phyloP scores from a whole-genome alignment of 2,113 vertebrate species.

The Myiopsitta monachus region DNA sequence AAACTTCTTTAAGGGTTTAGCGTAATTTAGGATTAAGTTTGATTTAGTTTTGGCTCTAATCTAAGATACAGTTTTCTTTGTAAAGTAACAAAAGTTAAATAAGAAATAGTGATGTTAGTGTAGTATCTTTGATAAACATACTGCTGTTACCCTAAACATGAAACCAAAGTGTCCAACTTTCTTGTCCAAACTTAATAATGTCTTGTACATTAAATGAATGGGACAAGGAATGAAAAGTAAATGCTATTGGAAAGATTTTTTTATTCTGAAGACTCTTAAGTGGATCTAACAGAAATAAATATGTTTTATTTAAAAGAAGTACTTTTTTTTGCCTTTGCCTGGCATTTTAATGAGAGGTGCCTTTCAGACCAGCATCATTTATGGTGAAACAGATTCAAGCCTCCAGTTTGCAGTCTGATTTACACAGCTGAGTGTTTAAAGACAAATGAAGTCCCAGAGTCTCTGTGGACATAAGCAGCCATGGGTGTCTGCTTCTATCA shows the following conservation, averaged over 20 bases:
- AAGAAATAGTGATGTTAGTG: neutral
- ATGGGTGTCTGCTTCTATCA: neutral
- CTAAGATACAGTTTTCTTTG: neutral
- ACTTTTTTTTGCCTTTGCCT: neutral
- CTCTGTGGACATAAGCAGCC: neutral
- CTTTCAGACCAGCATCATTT: neutral
- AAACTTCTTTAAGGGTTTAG: neutral
- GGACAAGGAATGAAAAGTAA: neutral
- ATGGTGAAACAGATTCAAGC: neutral
- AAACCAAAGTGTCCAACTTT: neutral
- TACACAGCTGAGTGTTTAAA: neutral
- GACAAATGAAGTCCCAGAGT: neutral
- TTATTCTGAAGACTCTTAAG: neutral
- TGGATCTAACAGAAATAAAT: neutral
- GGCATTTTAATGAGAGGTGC: neutral
- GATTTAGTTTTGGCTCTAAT: neutral
- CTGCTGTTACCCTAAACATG: neutral
- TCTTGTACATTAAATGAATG: neutral
- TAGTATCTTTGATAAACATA: neutral
- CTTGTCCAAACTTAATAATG: neutral
- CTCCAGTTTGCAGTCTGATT: neutral
- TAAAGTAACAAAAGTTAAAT: neutral
- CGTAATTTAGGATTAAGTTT: neutral
- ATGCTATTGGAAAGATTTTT: neutral
- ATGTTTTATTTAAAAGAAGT: neutral